Conservation (phyloP, 1,140 invertebrate species). For the Neelides sp. region DNA sequence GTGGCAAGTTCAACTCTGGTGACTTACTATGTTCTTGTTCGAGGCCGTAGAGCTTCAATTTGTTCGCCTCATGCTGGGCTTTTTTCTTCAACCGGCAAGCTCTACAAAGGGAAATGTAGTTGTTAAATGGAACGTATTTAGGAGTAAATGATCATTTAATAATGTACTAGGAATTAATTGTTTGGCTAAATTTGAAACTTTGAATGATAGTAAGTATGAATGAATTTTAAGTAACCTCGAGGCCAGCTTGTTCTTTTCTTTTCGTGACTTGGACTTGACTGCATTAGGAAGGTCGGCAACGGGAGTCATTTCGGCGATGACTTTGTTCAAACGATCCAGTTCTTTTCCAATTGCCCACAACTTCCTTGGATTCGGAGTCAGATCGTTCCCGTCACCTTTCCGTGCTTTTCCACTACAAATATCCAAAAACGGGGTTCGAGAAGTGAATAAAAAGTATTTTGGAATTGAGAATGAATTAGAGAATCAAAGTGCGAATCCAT, state of each 20-base stretch:
- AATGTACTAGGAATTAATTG: conserved; percentile 1
- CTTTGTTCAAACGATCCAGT: conserved; percentile 76
- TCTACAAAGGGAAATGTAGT: too few relatives aligned
- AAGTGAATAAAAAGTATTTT: neutral
- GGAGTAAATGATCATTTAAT: conserved; percentile 9
- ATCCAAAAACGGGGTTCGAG: neutral
- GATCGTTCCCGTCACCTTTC: conserved; percentile 93
- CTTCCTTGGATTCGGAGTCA: conserved; percentile 88
- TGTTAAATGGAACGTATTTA: too few relatives aligned
- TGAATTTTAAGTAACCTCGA: conserved; percentile 47
- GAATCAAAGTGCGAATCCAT: too few relatives aligned
- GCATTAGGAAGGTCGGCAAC: conserved; percentile 83
- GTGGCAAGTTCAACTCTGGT: too few relatives aligned
- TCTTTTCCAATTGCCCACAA: conserved; percentile 80
- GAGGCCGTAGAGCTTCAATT: conserved; percentile 83
- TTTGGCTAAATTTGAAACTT: neutral
- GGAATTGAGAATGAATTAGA: too few relatives aligned
- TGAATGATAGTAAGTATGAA: neutral
- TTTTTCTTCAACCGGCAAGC: conserved; percentile 91
- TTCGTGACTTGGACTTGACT: conserved; percentile 75
- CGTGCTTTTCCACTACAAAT: conserved; percentile 73
- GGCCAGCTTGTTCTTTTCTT: conserved; percentile 95
- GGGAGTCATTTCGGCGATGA: conserved; percentile 91
- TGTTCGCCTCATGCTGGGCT: conserved; percentile 87
- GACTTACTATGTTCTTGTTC: conserved; percentile 85